Evolutionary conservation across 2,888 invertebrate genomes (phyloP).

Genomic region (Cephalotes varians): DNA sequence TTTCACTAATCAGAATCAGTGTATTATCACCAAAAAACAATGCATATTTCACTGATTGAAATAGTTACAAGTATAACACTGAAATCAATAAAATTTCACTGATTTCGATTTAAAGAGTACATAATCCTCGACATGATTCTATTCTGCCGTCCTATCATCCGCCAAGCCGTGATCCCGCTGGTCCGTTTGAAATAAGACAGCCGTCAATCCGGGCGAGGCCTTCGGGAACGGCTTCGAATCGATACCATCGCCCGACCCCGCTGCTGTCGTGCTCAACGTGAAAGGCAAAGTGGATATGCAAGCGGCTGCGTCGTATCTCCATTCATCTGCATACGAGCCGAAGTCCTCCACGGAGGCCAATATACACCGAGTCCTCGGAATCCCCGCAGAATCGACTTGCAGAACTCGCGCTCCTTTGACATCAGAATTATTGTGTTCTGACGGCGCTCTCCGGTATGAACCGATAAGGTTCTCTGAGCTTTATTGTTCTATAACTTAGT

Average conservation of each 20-base stretch:
- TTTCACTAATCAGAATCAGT: too few relatives aligned
- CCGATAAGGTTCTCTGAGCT: not conserved
- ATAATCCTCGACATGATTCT: not conserved
- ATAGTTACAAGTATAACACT: too few relatives aligned
- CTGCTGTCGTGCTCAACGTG: not conserved
- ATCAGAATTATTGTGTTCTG: constrained; percentile 40
- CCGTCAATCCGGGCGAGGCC: constrained; percentile 44
- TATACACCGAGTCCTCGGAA: constrained; percentile 40
- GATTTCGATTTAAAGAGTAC: too few relatives aligned
- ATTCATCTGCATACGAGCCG: constrained; percentile 54
- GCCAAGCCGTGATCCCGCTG: not conserved
- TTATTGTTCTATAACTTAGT: not conserved
- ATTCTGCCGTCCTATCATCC: not conserved
- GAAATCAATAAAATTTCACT: too few relatives aligned
- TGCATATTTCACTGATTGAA: too few relatives aligned
- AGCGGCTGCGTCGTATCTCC: constrained; percentile 52
- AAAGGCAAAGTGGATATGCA: constrained; percentile 54
- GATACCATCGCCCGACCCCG: constrained; percentile 20
- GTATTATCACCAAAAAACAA: too few relatives aligned
- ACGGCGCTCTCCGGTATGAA: constrained; percentile 3
- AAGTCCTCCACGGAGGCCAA: constrained; percentile 45
- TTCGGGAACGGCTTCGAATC: constrained; percentile 36
- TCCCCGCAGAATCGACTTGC: constrained; percentile 15
- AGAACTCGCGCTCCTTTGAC: constrained; percentile 32
- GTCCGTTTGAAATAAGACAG: constrained; percentile 41